These are phyloP conservation scores for Enteromius fasciolatus DNA, from an alignment of 2,797 vertebrate genomes.

Conservation along the genomic window DNA sequence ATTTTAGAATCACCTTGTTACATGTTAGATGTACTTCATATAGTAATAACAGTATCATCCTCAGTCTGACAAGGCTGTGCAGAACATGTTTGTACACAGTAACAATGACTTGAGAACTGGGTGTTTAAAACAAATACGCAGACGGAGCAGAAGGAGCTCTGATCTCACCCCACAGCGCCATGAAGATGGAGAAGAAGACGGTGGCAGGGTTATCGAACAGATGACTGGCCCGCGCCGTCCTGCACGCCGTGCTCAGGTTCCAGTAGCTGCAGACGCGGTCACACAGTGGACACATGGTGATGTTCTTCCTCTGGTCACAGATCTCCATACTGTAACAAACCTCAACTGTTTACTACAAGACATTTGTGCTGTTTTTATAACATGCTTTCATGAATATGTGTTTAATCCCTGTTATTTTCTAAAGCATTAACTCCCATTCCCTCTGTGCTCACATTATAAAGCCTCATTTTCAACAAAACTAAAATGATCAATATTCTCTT, in stretches of 20 bases:
- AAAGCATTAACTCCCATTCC: background rate
- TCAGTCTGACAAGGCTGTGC: background rate
- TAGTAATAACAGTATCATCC: background rate
- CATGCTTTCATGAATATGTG: background rate
- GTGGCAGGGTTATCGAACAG: constrained; percentile 97
- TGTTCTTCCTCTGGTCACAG: constrained; percentile 89
- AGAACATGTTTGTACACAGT: background rate
- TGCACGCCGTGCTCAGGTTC: constrained; percentile 91
- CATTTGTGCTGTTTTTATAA: background rate
- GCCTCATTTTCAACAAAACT: background rate
- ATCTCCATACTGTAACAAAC: constrained; percentile 89
- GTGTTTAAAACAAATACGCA: background rate
- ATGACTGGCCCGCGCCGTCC: constrained; percentile 92
- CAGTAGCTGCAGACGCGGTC: constrained; percentile 95
- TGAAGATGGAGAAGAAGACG: constrained; percentile 97
- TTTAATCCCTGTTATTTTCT: too few species aligned
- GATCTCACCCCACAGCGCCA: constrained; percentile 95
- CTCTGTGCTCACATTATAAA: background rate
- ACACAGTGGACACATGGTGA: constrained; percentile 96
- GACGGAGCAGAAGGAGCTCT: background rate
- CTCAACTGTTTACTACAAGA: background rate
- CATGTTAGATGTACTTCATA: background rate
- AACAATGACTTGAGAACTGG: background rate
- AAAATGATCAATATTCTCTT: background rate
- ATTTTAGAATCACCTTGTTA: background rate